Evolutionary conservation across 2,888 invertebrate genomes (phyloP), one percentile per base, ranked within the genome.

Genomic region (Cryptops parisi): DNA sequence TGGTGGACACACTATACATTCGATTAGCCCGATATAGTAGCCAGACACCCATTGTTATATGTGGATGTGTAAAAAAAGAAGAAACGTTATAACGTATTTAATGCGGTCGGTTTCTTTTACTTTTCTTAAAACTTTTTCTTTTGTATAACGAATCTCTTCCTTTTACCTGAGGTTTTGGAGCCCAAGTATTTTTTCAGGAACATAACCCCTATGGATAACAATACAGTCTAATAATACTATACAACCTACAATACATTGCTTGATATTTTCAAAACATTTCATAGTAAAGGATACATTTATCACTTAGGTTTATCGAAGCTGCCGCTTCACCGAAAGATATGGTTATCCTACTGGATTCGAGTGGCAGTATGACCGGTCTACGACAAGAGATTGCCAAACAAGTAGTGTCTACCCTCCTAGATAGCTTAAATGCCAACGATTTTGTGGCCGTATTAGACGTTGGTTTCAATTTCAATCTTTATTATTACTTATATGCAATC

Each of bases 301-400:
- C n/a, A n/a, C n/a, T n/a, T 53, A 72, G 72, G 72, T 98, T 91
- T 68, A 91, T 97, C 59, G 89, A 94, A 72, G 96, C 96, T 0
- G 91, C 97, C 0, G 93, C 96, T 0, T 93, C 93, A 63, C 91
- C 96, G 6, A 98, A 98, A 72, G 96, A 97, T 65, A 83, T 98
- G 61, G 80, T 98, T 25, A 91, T 99, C 55, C 74, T 99, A 52
- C 76, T 98, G 57, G 98, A 99, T 67, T 81, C 82, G 54, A 93
- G 94, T 47, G 98, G 98, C 19, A 96, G 94, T 21, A 98, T 98
- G 97, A 82, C 81, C 26, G 97, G 96, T 1, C 81, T 85, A 55
- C 76, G 84, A 58, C 79, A 86, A 64, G 89, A 91, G 71, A 93
- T 97, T 61, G 93, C 90, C 15, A 79, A 82, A 62, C 81, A 84